Base-by-base conservation (phyloP, 2,113 vertebrate species). In the Poecilia latipinna region DNA sequence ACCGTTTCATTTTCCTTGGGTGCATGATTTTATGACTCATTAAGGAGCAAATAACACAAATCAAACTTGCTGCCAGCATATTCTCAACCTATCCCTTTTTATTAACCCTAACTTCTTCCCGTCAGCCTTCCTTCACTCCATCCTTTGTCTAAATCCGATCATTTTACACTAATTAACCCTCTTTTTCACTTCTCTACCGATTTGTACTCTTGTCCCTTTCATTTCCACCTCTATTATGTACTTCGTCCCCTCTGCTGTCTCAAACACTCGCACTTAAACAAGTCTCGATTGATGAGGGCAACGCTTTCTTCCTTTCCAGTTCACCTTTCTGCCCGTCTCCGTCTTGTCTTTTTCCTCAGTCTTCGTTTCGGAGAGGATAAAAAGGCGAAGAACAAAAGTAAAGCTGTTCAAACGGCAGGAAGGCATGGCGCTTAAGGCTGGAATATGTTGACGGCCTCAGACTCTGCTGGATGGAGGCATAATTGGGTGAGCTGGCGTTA, bases 41-140 rank as follows among this genome's bases (percentile, higher is more conserved):
- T 77, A 72, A 79, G 83, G 61, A 89, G 87, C 76, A 87, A 81
- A 82, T 87, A 73, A 82, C 80, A 77, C 33, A 77, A 70, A 77
- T 77, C 79, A 78, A 75, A 84, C 48, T 72, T 70, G 28, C 70
- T 62, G 61, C 24, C 68, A 74, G 31, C n/a, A 35, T 54, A 69
- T 29, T 31, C 13, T 5, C 1, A 35, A 22, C 4, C 32, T 19
- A 32, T 22, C 63, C 1, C 4, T 7, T 48, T 48, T 19, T 48
- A 48, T 48, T 48, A 48, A 48, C 44, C 44, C 13, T 48, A 48
- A 65, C 7, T 15, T 22, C 13, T 74, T 12, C 65, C 61, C 39
- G 28, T 29, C 65, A 11, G n/a, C 42, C 29, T 61, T 26, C 19
- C 4, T 33, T 48, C 11, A 1, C 67, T 67, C 57, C 31, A 12